These are phyloP conservation scores for Sinocyclocheilus grahami DNA, from an alignment of 2,113 vertebrate genomes.

Conservation along the genomic window DNA sequence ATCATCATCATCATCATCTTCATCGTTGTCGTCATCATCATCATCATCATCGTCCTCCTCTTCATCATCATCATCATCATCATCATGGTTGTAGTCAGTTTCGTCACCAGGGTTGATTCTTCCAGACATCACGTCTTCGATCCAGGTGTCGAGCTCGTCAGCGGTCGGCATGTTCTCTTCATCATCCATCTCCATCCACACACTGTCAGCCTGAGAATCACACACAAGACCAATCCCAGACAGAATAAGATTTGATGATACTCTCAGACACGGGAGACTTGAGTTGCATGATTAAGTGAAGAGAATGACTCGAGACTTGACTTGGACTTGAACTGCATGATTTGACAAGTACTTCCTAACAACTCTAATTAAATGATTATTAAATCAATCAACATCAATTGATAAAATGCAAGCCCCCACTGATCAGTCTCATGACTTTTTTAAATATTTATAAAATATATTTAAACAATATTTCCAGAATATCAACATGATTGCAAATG, in stretches of 20 bases:
- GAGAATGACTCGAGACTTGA: no score
- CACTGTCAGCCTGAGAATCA: constrained; percentile 83
- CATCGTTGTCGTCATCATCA: constrained; percentile 48
- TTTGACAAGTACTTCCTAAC: no score
- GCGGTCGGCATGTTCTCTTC: constrained; percentile 85
- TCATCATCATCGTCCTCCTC: constrained; percentile 67
- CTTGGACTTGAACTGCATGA: no score
- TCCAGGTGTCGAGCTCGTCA: constrained; percentile 86
- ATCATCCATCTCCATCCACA: constrained; percentile 91
- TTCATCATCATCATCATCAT: constrained; percentile 70
- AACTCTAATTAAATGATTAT: no score
- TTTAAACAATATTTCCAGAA: no score
- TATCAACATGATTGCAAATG: no score
- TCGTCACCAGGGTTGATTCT: constrained; percentile 86
- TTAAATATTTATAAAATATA: no score
- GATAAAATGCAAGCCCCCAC: no score
- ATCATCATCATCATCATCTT: constrained; percentile 55
- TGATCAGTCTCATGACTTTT: no score
- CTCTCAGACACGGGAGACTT: neutral
- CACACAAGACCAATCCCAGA: neutral
- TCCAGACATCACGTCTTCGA: constrained; percentile 85
- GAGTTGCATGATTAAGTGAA: no score
- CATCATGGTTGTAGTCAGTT: constrained; percentile 71
- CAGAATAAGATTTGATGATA: neutral
- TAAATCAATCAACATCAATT: no score